A percentile compares a stretch with the other conserved stretches of the same genome.
These are phyloP conservation scores for Caenorhabditis sinica DNA, from an alignment of 2,888 invertebrate species.

Conservation along the genomic window DNA sequence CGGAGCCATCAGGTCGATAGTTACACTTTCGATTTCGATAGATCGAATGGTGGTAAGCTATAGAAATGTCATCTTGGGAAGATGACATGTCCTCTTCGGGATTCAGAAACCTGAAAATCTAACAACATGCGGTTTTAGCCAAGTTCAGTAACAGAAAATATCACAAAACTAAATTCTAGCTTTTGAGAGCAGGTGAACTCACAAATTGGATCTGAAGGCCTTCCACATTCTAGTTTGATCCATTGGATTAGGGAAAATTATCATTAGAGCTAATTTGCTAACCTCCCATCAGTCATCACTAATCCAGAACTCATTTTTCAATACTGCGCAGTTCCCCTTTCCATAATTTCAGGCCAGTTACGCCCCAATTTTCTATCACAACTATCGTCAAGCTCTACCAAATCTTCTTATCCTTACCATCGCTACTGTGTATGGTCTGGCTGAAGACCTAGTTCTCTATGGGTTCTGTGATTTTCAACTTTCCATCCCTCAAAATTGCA, in stretches of 20 bases:
- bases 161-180: too few species aligned
- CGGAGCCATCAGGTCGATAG: constrained; percentile 5
- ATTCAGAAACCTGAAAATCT: too few species aligned
- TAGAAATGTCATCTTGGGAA: neutral
- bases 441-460: constrained; percentile 28
- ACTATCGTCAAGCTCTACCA: neutral
- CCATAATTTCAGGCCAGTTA: constrained; percentile 24
- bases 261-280: neutral
- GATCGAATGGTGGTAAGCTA: constrained; percentile 5
- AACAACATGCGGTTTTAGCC: too few species aligned
- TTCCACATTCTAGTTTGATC: too few species aligned
- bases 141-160: too few species aligned
- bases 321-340: neutral
- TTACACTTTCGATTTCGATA: neutral
- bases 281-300: neutral
- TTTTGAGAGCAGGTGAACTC: too few species aligned
- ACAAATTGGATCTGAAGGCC: too few species aligned
- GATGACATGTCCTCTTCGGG: neutral
- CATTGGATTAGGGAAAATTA: too few species aligned
- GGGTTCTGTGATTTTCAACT: constrained; percentile 20
- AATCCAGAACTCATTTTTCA: too few species aligned
- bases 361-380: constrained; percentile 27
- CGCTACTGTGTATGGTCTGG: constrained; percentile 15
- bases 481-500: constrained; percentile 17
- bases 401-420: neutral